These are phyloP conservation scores for Platichthys stellatus DNA, from an alignment of 2,113 vertebrate genomes.

Conservation along the genomic window DNA sequence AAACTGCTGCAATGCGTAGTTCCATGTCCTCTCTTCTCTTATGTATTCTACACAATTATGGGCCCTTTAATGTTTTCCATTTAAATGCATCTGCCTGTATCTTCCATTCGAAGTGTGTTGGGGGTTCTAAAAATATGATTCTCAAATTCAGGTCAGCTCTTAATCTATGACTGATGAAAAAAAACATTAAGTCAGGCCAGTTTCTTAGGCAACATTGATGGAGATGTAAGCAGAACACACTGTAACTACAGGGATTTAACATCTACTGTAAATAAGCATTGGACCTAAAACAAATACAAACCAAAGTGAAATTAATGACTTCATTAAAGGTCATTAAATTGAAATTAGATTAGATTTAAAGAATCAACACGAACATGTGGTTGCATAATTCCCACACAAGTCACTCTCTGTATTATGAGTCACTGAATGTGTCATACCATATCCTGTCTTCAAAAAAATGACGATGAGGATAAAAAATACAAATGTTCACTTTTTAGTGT, in stretches of 20 bases:
- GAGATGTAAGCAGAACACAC: too few relatives aligned
- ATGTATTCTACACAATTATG: too few relatives aligned
- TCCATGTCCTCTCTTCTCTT: too few relatives aligned
- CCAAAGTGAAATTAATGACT: too few relatives aligned
- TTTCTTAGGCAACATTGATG: neutral
- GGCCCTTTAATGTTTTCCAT: neutral
- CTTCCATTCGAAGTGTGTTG: conserved; percentile 35
- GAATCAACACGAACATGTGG: neutral
- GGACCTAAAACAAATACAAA: neutral
- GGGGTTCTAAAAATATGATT: conserved; percentile 48
- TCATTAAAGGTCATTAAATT: too few relatives aligned
- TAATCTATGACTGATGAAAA: neutral
- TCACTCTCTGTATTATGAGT: neutral
- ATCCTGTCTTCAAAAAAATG: neutral
- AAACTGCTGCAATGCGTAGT: too few relatives aligned
- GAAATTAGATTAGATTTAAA: too few relatives aligned
- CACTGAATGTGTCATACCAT: neutral
- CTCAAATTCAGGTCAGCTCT: conserved; percentile 22
- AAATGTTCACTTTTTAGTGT: neutral
- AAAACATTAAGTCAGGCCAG: neutral
- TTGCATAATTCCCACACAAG: neutral
- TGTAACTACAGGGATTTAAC: too few relatives aligned
- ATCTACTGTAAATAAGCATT: neutral
- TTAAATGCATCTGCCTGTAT: conserved; percentile 18
- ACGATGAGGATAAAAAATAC: neutral